Conservation (phyloP, 2,888 invertebrate species). For the Sycophila texana region DNA sequence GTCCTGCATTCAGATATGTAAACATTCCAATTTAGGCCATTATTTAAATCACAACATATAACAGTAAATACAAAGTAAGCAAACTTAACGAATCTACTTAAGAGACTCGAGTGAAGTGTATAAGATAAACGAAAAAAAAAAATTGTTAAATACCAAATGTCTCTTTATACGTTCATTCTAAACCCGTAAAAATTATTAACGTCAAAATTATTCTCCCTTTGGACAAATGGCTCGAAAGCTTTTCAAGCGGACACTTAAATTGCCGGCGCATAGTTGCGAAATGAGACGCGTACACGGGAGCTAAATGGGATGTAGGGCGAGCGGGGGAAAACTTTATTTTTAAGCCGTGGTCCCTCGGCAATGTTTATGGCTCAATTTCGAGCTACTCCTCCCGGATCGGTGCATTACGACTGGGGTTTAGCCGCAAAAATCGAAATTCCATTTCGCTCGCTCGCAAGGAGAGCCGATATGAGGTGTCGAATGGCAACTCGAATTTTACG, state of each 20-base stretch:
- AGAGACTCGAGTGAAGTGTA: no score
- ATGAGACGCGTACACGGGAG: neutral
- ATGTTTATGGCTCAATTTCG: constrained; percentile 37
- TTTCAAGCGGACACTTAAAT: neutral
- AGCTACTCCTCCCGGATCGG: neutral
- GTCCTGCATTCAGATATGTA: no score
- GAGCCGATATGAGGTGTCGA: constrained; percentile 33
- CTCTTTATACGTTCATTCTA: neutral
- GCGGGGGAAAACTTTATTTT: constrained; percentile 5
- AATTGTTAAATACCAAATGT: neutral
- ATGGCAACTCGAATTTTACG: constrained; percentile 36
- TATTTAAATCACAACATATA: no score
- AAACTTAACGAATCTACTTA: no score
- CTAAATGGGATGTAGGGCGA: neutral
- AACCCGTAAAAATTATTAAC: neutral
- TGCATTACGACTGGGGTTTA: constrained; percentile 3
- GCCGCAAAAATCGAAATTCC: constrained; percentile 28
- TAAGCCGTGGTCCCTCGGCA: neutral
- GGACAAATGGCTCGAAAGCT: constrained; percentile 7
- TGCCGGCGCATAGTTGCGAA: neutral
- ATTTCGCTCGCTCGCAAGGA: constrained; percentile 22
- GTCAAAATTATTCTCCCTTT: neutral
- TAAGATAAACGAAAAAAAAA: no score
- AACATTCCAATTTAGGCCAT: no score
- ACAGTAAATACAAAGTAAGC: no score